A percentile compares a stretch with the other conserved stretches of the same genome.
Evolutionary conservation across 2,113 vertebrate species (phyloP).

Genomic region (Barbus barbus): DNA sequence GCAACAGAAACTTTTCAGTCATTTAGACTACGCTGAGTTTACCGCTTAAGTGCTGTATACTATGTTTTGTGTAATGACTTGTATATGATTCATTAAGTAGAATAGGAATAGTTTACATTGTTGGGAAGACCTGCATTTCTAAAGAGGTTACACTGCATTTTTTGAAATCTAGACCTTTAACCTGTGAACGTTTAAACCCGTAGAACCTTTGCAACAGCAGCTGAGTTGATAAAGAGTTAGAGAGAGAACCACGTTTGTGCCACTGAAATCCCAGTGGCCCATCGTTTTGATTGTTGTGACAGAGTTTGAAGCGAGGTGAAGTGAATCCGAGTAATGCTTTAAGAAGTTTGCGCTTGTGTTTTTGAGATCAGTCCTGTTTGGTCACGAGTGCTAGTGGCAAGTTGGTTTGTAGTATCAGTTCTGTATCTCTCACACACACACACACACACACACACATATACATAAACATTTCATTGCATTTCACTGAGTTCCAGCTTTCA

Average conservation of each 20-base stretch:
- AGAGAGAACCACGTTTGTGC: constrained; percentile 35
- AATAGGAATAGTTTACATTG: neutral
- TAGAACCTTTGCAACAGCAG: constrained; percentile 75
- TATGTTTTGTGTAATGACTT: neutral
- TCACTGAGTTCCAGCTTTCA: neutral
- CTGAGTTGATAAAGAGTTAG: constrained; percentile 26
- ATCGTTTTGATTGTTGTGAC: constrained; percentile 62
- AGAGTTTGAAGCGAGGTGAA: constrained; percentile 63
- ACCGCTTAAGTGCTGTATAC: constrained; percentile 29
- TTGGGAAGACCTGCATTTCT: constrained; percentile 34
- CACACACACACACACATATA: neutral
- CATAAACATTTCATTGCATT: neutral
- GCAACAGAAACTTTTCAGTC: constrained; percentile 27
- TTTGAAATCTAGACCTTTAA: constrained; percentile 44
- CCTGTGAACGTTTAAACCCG: constrained; percentile 66
- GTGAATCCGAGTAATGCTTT: constrained; percentile 52
- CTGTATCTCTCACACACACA: neutral
- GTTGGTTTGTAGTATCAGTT: constrained; percentile 31
- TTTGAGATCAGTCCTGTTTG: constrained; percentile 50
- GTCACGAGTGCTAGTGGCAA: constrained; percentile 34
- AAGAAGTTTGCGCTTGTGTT: constrained; percentile 31
- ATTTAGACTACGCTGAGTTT: constrained; percentile 20
- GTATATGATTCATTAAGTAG: neutral
- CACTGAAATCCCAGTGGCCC: constrained; percentile 71
- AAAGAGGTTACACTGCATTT: constrained; percentile 47